Evolutionary conservation across 1,140 invertebrate species (phyloP), one percentile per base, ranked within the genome.

Genomic region (Eriosoma lanigerum): DNA sequence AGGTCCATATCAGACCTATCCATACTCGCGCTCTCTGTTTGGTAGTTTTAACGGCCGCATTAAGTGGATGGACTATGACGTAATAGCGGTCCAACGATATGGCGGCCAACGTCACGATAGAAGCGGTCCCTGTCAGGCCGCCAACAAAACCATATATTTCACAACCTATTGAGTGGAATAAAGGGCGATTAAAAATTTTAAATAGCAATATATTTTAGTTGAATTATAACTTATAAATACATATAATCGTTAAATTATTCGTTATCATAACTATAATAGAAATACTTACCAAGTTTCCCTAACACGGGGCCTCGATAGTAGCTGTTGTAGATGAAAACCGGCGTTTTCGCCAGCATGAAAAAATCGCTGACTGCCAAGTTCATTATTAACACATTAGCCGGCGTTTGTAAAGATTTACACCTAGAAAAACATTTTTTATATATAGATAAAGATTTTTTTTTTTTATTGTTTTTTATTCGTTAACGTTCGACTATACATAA

Each of bases 351-450:
- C 58, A 92, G 87, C 88, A 93, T 91, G 46, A 92, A 82, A 80
- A 91, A 88, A 86, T 94, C 93, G 83, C 91, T 92, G 21, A 93
- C 85, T 17, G 93, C 92, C 82, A 94, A 87, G 85, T 93, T 94
- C 60, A 92, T 88, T 19, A 94, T 89, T 21, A 94, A 86, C 82
- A 91, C 91, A 83, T 94, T 94, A 1, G 92, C 91, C 15, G 92
- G 90, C 4, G 92, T 93, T 52, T 91, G 87, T 52, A 94, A 86
- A 0, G 89, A 88, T 83, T 90, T 89, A 81, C 90, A 91, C 83
- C 93, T 93, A 86, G 84, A 86, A 86, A 83, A 82, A 83, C 81
- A 46, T 44, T 38, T 38, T 38, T 8, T 38, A 38, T 38, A 8
- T 38, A 8, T 38, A 38, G 8, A 38, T 9, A 13, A 1, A n/a